A percentile compares a stretch with the other conserved stretches of the same genome.
These are phyloP conservation scores for Zaprionus africanus DNA, from an alignment of 1,140 invertebrate genomes.

Conservation along the genomic window DNA sequence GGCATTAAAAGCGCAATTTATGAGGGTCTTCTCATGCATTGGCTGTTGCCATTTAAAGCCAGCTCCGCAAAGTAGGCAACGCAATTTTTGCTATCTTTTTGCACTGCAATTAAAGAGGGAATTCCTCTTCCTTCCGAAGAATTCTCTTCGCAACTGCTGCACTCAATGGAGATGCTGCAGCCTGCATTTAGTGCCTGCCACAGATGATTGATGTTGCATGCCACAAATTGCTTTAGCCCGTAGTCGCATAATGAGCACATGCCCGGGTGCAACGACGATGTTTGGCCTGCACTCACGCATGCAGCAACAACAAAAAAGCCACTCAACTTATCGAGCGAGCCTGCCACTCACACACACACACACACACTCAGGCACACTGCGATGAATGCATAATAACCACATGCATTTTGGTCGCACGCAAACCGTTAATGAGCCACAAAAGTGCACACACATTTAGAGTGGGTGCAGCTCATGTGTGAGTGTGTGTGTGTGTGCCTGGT, in stretches of 20 bases:
- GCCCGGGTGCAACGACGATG: conserved; percentile 48
- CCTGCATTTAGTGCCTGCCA: background rate
- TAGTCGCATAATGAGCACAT: conserved; percentile 45
- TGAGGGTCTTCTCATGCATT: background rate
- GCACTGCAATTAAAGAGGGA: background rate
- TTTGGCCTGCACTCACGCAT: conserved; percentile 70
- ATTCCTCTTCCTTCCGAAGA: too few relatives aligned
- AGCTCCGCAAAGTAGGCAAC: conserved; percentile 18
- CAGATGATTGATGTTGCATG: conserved; percentile 32
- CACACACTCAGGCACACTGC: conserved; percentile 14
- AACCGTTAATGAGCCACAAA: conserved; percentile 81
- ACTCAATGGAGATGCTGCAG: background rate
- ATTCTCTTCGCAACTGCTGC: conserved; percentile 7
- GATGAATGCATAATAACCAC: conserved; percentile 58
- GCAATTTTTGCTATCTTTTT: conserved; percentile 10
- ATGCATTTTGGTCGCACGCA: conserved; percentile 69
- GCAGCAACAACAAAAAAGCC: conserved; percentile 34
- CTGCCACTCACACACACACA: conserved; percentile 18
- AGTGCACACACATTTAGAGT: conserved; percentile 63
- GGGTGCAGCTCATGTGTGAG: conserved; percentile 31
- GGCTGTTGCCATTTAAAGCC: background rate
- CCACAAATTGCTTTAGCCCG: conserved; percentile 6
- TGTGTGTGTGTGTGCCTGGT: conserved; percentile 1
- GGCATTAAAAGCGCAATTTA: background rate
- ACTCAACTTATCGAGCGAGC: conserved; percentile 68